Evolutionary conservation across 2,113 vertebrate species (phyloP).

Genomic region (Ranitomeya variabilis): DNA sequence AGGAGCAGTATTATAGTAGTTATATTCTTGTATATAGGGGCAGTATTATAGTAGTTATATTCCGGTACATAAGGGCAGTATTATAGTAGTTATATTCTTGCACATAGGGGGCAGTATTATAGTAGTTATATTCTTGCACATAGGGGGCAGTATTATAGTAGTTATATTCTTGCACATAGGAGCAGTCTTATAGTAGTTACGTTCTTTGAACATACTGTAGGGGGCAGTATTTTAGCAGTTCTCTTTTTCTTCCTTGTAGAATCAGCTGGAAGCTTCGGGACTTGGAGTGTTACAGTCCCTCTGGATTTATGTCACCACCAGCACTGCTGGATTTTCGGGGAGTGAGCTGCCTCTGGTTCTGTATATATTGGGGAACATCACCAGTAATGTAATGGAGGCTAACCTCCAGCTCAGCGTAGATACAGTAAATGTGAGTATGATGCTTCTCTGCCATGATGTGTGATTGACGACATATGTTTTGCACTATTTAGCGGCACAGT

Average conservation of each 20-base stretch:
- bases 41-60: too few species aligned
- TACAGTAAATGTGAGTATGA: constrained; percentile 19
- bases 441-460: not conserved
- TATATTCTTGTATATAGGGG: too few species aligned
- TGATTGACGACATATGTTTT: too few species aligned
- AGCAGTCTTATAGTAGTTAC: not conserved
- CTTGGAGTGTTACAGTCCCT: not conserved
- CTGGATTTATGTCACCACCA: not conserved
- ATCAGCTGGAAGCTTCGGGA: not conserved
- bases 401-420: not conserved
- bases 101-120: too few species aligned
- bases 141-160: too few species aligned
- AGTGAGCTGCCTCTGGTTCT: not conserved
- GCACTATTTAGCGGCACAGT: too few species aligned
- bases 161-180: too few species aligned
- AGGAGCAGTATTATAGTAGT: too few species aligned
- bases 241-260: not conserved
- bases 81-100: too few species aligned
- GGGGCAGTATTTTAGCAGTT: not conserved
- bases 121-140: too few species aligned
- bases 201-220: not conserved
- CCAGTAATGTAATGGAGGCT: not conserved
- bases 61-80: too few species aligned
- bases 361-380: constrained; percentile 18
- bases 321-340: not conserved